These are phyloP conservation scores for Nasonovia ribisnigri DNA, from an alignment of 2,888 invertebrate species.

Conservation along the genomic window DNA sequence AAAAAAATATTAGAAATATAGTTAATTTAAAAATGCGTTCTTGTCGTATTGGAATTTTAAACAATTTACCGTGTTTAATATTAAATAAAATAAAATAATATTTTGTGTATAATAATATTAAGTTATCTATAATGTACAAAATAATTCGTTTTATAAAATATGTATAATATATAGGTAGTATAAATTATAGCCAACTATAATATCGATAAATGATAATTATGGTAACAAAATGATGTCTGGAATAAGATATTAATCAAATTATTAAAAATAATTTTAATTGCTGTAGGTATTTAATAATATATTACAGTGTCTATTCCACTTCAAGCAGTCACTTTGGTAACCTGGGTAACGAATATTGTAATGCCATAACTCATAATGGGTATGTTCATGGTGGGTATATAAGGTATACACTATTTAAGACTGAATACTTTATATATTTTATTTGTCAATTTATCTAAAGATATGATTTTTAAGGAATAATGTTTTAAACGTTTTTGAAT, in stretches of 20 bases:
- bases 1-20: neutral
- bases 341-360: neutral
- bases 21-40: neutral
- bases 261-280: neutral
- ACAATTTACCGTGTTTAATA: neutral
- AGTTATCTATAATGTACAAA: neutral
- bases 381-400: neutral
- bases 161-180: no score
- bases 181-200: neutral
- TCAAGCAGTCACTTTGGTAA: neutral
- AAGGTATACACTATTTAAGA: neutral
- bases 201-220: neutral
- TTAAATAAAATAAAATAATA: neutral
- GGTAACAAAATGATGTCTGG: no score
- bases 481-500: neutral
- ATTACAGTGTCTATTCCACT: neutral
- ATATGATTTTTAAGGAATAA: neutral
- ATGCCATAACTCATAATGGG: neutral
- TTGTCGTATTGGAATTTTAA: neutral
- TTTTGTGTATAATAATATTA: no score
- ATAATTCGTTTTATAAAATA: neutral
- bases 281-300: neutral
- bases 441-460: neutral
- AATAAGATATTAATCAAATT: neutral
- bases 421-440: neutral